phyloP scores from a whole-genome alignment of 1,140 invertebrate species.

The Archivesica marissinica region DNA sequence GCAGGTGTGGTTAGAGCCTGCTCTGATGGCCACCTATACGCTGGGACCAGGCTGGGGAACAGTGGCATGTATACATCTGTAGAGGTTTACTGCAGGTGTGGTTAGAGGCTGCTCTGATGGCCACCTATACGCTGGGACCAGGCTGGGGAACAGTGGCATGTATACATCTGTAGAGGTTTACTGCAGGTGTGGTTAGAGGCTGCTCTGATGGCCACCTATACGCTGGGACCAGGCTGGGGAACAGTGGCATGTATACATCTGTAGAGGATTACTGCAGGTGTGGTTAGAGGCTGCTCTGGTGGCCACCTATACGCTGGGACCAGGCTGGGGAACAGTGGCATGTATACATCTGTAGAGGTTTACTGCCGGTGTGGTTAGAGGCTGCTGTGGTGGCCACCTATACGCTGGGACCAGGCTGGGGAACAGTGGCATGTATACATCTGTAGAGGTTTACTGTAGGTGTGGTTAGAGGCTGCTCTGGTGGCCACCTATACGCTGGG shows the following conservation, averaged over 20 bases:
- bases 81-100: constrained; percentile 56
- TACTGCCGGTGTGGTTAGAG: constrained; percentile 54
- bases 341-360: no score
- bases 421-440: no score
- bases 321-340: constrained; percentile 58
- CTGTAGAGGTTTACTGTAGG: no score
- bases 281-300: constrained; percentile 50
- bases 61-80: no score
- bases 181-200: constrained; percentile 58
- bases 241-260: no score
- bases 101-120: constrained; percentile 50
- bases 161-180: no score
- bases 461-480: constrained; percentile 49
- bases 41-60: constrained; percentile 59
- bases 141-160: constrained; percentile 59
- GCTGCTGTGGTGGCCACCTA: constrained; percentile 44
- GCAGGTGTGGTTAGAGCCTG: constrained; percentile 54
- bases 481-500: constrained; percentile 54
- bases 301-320: constrained; percentile 53
- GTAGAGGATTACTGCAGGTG: no score
- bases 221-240: constrained; percentile 58
- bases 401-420: constrained; percentile 57
- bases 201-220: constrained; percentile 38
- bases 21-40: constrained; percentile 41
- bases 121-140: constrained; percentile 50